Base-by-base conservation (phyloP, 2,888 invertebrate genomes). In the Copidosoma aretas region DNA sequence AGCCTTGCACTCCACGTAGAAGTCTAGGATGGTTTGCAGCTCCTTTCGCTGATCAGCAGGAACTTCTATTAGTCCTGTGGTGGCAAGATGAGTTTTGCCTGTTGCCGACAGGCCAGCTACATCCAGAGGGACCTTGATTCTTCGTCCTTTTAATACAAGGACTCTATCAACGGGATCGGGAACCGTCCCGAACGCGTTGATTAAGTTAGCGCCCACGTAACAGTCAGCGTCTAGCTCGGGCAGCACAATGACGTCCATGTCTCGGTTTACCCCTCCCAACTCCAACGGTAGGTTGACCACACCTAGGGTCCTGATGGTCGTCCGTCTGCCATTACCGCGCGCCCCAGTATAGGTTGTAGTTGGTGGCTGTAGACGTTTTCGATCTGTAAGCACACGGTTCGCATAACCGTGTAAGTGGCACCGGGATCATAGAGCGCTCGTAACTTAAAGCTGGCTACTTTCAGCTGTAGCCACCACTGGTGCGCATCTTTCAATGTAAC, bases 221-320 rank as follows among this genome's bases (percentile, higher is more conserved):
- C 60, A 46, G 4, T 60, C 60, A 10, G 14, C 60, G 17, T 60
- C 46, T 1, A 60, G n/a, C 2, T 60, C 10, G 4, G 60, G 25
- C 60, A 60, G 43, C 1, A 60, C 15, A 10, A 19, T 24, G 1
- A 60, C 49, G 10, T 10, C 8, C 14, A 32, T 1, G 32, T 57
- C 57, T 1, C 22, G 2, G 0, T 17, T 39, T 3, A 57, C 1
- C 14, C 46, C 59, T 14, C 24, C 46, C 15, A 46, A 24, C 17
- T 19, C 21, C 10, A 59, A 22, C 21, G 24, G 59, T 21, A 58
- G 10, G 10, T 1, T 41, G 15, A 58, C 41, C 1, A 39, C 1
- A 5, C 58, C 58, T 12, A 21, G 8, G 1, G 39, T 2, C 19
- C 17, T 12, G 4, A 2, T 1, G 5, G 19, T 1, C 21, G 12